Conservation (phyloP, 2,113 vertebrate species). For the Lophotis ruficrista region DNA sequence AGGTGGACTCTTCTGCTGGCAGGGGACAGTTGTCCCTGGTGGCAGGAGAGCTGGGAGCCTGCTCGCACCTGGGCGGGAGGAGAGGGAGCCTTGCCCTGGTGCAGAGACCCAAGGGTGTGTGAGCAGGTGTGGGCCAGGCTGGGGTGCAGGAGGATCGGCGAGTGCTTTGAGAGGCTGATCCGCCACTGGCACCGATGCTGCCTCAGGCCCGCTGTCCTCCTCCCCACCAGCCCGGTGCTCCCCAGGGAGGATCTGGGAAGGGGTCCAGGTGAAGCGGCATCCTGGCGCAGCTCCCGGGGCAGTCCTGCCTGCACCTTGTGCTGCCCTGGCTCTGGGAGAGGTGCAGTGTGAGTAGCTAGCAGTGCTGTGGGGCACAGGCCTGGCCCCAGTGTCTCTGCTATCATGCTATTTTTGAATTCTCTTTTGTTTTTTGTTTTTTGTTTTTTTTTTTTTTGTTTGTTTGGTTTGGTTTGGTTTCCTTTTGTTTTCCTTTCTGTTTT, state of each 20-base stretch:
- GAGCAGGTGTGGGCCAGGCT: neutral
- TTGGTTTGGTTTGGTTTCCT: conserved; percentile 9
- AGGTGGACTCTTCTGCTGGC: neutral
- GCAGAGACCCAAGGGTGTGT: neutral
- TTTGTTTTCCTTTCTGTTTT: conserved; percentile 69
- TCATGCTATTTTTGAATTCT: conserved; percentile 94
- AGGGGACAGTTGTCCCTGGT: neutral
- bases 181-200: rapidly evolving
- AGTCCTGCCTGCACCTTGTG: neutral
- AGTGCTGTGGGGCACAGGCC: conserved; percentile 17
- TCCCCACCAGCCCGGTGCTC: neutral
- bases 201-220: neutral
- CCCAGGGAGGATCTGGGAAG: neutral
- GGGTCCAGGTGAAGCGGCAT: neutral
- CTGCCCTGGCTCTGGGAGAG: conserved; percentile 31
- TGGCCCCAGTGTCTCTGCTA: conserved; percentile 69
- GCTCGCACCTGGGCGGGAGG: neutral
- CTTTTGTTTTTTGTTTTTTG: conserved; percentile 82
- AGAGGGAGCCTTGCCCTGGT: neutral
- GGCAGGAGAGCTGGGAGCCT: neutral
- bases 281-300: neutral
- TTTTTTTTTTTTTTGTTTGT: neutral
- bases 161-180: neutral
- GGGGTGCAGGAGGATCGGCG: neutral
- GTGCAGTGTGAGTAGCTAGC: conserved; percentile 58